Evolutionary conservation across 2,888 invertebrate genomes (phyloP).

Genomic region (Pardosa pseudoannulata): DNA sequence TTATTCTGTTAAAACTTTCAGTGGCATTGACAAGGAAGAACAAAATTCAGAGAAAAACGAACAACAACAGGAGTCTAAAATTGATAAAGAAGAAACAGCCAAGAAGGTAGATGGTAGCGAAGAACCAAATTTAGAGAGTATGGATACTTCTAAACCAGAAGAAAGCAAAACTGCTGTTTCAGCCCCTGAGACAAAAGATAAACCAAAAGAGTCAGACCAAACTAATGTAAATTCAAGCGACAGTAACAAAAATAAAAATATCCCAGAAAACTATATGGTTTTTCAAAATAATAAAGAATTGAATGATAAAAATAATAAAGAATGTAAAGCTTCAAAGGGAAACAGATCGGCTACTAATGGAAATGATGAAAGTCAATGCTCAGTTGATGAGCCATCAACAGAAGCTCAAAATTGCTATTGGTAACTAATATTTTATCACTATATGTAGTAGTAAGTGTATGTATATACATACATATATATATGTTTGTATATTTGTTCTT

Average conservation of each 20-base stretch:
- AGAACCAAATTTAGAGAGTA: background rate
- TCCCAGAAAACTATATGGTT: slow-evolving; percentile 50
- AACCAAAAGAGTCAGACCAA: background rate
- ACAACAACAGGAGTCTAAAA: background rate
- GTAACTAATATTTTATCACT: too few species aligned
- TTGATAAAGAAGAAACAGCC: background rate
- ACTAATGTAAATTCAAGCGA: background rate
- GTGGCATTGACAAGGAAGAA: slow-evolving; percentile 7
- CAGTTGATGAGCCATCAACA: slow-evolving; percentile 47
- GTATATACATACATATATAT: too few species aligned
- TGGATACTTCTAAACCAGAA: background rate
- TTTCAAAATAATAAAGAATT: slow-evolving; percentile 46
- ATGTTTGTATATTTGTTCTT: too few species aligned
- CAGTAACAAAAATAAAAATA: slow-evolving; percentile 2
- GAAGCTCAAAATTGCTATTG: slow-evolving; percentile 66
- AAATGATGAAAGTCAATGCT: slow-evolving; percentile 59
- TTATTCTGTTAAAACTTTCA: background rate
- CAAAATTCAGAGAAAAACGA: too few species aligned
- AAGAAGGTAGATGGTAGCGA: slow-evolving; percentile 35
- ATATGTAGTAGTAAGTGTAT: too few species aligned
- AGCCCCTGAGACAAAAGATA: background rate
- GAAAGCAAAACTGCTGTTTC: background rate
- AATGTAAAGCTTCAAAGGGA: slow-evolving; percentile 21
- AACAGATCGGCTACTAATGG: slow-evolving; percentile 25
- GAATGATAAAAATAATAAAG: background rate